Percentiles rank a stretch among this genome's conserved stretches.
Evolutionary conservation across 2,888 invertebrate genomes (phyloP).

Genomic region (Athalia cordata): DNA sequence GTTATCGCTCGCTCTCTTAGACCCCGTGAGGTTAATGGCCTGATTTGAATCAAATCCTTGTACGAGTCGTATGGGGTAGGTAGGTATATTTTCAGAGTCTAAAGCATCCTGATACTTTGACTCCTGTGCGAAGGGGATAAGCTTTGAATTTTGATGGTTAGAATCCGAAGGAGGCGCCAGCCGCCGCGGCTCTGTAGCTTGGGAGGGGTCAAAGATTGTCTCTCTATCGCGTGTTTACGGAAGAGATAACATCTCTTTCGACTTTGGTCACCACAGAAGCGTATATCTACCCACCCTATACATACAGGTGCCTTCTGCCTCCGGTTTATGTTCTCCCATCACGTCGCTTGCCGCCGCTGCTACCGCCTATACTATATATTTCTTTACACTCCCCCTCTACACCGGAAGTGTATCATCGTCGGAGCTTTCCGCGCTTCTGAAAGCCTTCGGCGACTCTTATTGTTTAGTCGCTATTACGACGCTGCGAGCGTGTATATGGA

Average conservation of each 20-base stretch:
- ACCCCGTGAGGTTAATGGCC: constrained; percentile 27
- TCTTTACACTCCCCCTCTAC: background rate
- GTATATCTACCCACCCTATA: background rate
- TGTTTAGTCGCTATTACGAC: constrained; percentile 10
- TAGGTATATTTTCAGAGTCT: background rate
- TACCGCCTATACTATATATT: constrained; percentile 7
- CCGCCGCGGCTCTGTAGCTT: background rate
- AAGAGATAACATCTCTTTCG: constrained; percentile 37
- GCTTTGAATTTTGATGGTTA: constrained; percentile 35
- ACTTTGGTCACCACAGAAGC: constrained; percentile 25
- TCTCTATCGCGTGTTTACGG: constrained; percentile 24
- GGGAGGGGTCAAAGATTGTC: constrained; percentile 31
- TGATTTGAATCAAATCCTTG: constrained; percentile 34
- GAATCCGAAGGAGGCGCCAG: background rate
- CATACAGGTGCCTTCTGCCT: constrained; percentile 3
- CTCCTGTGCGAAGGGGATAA: background rate
- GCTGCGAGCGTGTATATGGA: background rate
- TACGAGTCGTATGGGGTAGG: constrained; percentile 19
- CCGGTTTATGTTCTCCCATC: constrained; percentile 24
- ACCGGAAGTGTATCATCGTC: constrained; percentile 36
- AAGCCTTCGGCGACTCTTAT: constrained; percentile 16
- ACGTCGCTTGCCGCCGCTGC: constrained; percentile 22
- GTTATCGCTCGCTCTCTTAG: constrained; percentile 33
- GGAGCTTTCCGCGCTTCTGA: constrained; percentile 8
- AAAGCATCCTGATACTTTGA: background rate